phyloP scores from a whole-genome alignment of 92 coral and sea anemone genomes.

The Phenganax stokvisi region DNA sequence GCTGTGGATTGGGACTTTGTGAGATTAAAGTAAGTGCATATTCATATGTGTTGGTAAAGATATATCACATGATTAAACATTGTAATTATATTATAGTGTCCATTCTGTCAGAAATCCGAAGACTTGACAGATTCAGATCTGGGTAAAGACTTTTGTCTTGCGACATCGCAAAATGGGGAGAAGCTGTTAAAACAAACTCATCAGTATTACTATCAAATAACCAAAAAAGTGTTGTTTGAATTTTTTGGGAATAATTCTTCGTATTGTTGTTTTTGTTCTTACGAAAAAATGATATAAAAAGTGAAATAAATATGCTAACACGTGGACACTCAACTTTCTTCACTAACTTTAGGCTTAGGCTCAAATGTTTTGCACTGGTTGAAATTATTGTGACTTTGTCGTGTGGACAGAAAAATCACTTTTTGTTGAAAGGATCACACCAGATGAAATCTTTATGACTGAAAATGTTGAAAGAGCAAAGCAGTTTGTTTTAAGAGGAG shows the following conservation, averaged over 20 bases:
- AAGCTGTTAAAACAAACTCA: constrained; percentile 35
- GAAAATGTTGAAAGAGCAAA: constrained; percentile 44
- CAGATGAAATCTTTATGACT: constrained; percentile 41
- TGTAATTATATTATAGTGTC: constrained; percentile 20
- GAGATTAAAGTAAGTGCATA: constrained; percentile 28
- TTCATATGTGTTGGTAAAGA: background rate
- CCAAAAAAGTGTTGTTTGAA: background rate
- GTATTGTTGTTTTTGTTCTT: background rate
- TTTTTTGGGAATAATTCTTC: background rate
- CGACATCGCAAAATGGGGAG: constrained; percentile 32
- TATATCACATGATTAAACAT: background rate
- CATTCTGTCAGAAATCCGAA: constrained; percentile 39
- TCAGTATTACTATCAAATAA: constrained; percentile 34
- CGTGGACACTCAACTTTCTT: background rate
- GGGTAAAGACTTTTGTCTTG: constrained; percentile 39
- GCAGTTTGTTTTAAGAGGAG: constrained; percentile 46
- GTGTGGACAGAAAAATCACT: constrained; percentile 53
- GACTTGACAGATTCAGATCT: constrained; percentile 25
- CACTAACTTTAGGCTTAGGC: constrained; percentile 31
- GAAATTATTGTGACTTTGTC: constrained; percentile 50
- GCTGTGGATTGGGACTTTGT: constrained; percentile 50
- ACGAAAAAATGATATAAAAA: background rate
- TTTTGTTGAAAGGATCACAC: constrained; percentile 47
- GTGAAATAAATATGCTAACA: background rate
- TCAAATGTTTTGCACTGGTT: constrained; percentile 41